phyloP scores from a whole-genome alignment of 1,140 invertebrate species.

The Helicoverpa armigera region DNA sequence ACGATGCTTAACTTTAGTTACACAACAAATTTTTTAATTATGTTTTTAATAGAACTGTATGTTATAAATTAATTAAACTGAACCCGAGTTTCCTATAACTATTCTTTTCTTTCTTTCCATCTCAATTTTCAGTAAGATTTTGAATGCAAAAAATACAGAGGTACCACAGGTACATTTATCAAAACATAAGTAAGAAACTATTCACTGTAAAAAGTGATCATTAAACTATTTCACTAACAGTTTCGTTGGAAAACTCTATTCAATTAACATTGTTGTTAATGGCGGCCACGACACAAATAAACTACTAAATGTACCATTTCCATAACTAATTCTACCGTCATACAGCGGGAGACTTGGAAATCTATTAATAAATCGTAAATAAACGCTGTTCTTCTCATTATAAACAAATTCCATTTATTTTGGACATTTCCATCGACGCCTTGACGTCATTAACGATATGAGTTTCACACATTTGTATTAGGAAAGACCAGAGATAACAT shows the following conservation, averaged over 20 bases:
- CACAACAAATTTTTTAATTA: too few relatives aligned
- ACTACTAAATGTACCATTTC: slow-evolving; percentile 33
- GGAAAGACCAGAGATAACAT: neutral
- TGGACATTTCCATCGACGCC: slow-evolving; percentile 13
- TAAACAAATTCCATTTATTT: slow-evolving; percentile 29
- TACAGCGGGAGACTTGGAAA: neutral
- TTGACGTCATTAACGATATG: slow-evolving; percentile 15
- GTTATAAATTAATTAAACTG: neutral
- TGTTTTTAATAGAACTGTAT: too few relatives aligned
- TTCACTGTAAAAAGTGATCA: neutral
- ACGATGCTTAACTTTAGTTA: too few relatives aligned
- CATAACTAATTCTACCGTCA: slow-evolving; percentile 31
- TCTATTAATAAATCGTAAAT: slow-evolving; percentile 31
- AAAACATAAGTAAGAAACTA: too few relatives aligned
- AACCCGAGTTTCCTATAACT: too few relatives aligned
- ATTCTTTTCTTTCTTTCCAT: too few relatives aligned
- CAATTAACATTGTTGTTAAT: slow-evolving; percentile 7
- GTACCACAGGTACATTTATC: too few relatives aligned
- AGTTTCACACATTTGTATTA: slow-evolving; percentile 6
- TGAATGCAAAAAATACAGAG: too few relatives aligned
- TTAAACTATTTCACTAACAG: neutral
- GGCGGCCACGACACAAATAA: slow-evolving; percentile 15
- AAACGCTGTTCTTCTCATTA: neutral
- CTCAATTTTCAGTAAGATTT: too few relatives aligned
- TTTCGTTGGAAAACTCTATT: neutral